A percentile compares a stretch with the other conserved stretches of the same genome.
Evolutionary conservation across 2,888 invertebrate species (phyloP).

Genomic region (Drosophila mayaguana): DNA sequence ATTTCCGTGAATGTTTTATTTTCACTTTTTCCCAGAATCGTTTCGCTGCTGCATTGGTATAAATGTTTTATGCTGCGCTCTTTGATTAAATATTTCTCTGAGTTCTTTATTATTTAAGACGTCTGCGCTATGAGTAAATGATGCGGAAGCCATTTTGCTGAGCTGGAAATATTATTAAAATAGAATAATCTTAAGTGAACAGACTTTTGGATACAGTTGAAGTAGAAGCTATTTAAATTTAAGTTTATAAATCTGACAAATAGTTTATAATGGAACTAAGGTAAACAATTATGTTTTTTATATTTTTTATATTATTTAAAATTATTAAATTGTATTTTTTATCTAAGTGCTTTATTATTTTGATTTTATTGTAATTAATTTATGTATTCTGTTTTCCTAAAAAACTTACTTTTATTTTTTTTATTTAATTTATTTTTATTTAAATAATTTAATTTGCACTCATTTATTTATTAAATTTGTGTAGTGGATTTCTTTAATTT

Average conservation of each 20-base stretch:
- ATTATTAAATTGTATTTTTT: too few species aligned
- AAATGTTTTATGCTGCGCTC: slow-evolving; percentile 25
- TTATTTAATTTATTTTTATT: too few species aligned
- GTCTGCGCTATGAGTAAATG: not conserved
- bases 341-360: too few species aligned
- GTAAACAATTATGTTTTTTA: too few species aligned
- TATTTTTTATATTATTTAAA: too few species aligned
- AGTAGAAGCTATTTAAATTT: not conserved
- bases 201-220: not conserved
- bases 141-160: not conserved
- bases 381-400: too few species aligned
- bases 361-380: too few species aligned
- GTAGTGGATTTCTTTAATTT: too few species aligned
- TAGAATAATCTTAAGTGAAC: not conserved
- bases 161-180: not conserved
- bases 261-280: too few species aligned
- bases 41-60: slow-evolving; percentile 11
- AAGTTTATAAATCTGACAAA: not conserved
- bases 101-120: slow-evolving; percentile 16
- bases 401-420: too few species aligned
- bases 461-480: too few species aligned
- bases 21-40: slow-evolving; percentile 4
- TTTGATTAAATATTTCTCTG: slow-evolving; percentile 29
- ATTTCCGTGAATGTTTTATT: slow-evolving; percentile 8
- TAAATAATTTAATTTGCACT: too few species aligned